phyloP scores from a whole-genome alignment of 2,888 invertebrate species.

The Lepidocyrtoides sp. region DNA sequence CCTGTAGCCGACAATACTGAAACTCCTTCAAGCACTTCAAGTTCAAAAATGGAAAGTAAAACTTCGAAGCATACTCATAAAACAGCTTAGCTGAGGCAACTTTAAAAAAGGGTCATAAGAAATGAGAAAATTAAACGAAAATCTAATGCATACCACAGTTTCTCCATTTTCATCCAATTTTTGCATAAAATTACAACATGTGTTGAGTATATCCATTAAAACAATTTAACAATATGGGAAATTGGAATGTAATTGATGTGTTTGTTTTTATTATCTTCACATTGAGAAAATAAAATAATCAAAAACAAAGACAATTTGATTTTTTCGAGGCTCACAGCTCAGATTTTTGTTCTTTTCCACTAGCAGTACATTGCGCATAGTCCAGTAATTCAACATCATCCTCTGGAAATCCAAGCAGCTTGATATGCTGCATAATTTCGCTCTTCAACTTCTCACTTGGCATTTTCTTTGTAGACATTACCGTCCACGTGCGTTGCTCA shows the following conservation, averaged over 20 bases:
- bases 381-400: conserved; percentile 47
- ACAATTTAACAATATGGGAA: too few species aligned
- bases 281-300: neutral
- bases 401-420: conserved; percentile 43
- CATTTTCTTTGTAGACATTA: conserved; percentile 43
- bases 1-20: neutral
- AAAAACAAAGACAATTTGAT: too few species aligned
- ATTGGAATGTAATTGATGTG: too few species aligned
- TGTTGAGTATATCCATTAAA: too few species aligned
- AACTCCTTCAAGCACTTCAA: neutral
- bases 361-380: conserved; percentile 27
- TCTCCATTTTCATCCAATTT: too few species aligned
- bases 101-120: too few species aligned
- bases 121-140: neutral
- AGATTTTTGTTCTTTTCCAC: conserved; percentile 13
- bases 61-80: too few species aligned
- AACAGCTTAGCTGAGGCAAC: too few species aligned
- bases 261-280: too few species aligned
- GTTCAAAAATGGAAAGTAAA: neutral
- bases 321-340: too few species aligned
- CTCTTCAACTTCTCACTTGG: conserved; percentile 18
- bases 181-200: too few species aligned
- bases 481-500: conserved; percentile 60
- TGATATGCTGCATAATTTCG: conserved; percentile 28
- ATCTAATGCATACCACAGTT: too few species aligned